Conservation (phyloP, 2,113 vertebrate genomes). For the Semnornis frantzii region DNA sequence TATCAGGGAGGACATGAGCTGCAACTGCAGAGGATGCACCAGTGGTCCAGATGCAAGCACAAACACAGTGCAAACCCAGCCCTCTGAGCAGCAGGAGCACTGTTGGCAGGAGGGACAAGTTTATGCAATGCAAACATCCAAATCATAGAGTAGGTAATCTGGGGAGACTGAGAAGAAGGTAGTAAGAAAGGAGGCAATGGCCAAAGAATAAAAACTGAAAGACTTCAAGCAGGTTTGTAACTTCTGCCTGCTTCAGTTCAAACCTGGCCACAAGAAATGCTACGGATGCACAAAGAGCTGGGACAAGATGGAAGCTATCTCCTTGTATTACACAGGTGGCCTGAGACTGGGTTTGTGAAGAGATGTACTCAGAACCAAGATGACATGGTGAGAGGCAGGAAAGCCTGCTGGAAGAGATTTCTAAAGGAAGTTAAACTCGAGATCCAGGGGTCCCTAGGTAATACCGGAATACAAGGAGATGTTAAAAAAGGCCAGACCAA, state of each 20-base stretch:
- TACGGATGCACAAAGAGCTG: not conserved
- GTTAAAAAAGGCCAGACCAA: not conserved
- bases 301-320: not conserved
- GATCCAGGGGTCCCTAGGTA: not conserved
- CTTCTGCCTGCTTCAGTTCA: not conserved
- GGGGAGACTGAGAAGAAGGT: not conserved
- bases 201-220: not conserved
- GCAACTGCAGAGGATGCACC: not conserved
- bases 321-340: fast-evolving
- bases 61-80: not conserved
- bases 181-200: not conserved
- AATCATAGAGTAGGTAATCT: not conserved
- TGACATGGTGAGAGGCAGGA: not conserved
- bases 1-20: not conserved
- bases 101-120: fast-evolving
- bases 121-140: not conserved
- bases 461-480: not conserved
- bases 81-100: not conserved
- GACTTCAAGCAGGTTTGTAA: not conserved
- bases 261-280: not conserved
- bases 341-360: not conserved
- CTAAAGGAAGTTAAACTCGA: not conserved
- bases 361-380: not conserved
- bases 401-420: not conserved
- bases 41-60: not conserved